Percentiles rank a stretch among this genome's conserved stretches.
Conservation (phyloP, 1,140 invertebrate species). For the Drosophila sturtevanti region DNA sequence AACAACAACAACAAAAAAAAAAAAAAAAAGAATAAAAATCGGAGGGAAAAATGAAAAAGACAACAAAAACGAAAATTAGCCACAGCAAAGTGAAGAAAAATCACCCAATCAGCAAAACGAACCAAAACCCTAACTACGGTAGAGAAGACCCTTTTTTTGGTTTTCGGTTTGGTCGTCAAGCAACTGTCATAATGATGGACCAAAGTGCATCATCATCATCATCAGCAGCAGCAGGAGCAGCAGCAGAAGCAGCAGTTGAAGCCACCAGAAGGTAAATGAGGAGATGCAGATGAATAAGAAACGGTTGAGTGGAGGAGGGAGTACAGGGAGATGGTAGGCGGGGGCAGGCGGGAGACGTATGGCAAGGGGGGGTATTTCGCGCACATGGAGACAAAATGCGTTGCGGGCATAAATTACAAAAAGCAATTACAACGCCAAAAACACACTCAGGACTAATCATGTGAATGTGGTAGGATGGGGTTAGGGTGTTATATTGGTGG, state of each 20-base stretch:
- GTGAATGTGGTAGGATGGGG: conserved; percentile 10
- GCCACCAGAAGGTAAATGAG: conserved; percentile 10
- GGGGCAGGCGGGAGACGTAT: too few species aligned
- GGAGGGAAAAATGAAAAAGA: background rate
- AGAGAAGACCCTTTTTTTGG: conserved; percentile 39
- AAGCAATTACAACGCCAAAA: conserved; percentile 78
- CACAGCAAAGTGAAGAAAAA: conserved; percentile 61
- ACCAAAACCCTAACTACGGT: conserved; percentile 13
- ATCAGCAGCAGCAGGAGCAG: conserved; percentile 12
- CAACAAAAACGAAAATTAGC: conserved; percentile 52
- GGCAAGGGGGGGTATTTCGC: background rate
- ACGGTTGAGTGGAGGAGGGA: too few species aligned
- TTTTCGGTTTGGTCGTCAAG: conserved; percentile 62
- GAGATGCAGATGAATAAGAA: background rate
- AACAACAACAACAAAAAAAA: too few species aligned
- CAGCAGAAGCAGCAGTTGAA: background rate
- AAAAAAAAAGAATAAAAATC: too few species aligned
- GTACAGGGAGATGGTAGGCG: too few species aligned
- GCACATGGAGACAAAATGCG: conserved; percentile 63
- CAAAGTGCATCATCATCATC: conserved; percentile 66
- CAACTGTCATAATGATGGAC: conserved; percentile 79
- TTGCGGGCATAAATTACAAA: conserved; percentile 74
- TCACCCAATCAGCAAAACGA: conserved; percentile 57
- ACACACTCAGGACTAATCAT: conserved; percentile 65
- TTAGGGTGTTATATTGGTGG: conserved; percentile 19